These are phyloP conservation scores for Rhincodon typus DNA, from an alignment of 2,797 vertebrate species.

Conservation along the genomic window DNA sequence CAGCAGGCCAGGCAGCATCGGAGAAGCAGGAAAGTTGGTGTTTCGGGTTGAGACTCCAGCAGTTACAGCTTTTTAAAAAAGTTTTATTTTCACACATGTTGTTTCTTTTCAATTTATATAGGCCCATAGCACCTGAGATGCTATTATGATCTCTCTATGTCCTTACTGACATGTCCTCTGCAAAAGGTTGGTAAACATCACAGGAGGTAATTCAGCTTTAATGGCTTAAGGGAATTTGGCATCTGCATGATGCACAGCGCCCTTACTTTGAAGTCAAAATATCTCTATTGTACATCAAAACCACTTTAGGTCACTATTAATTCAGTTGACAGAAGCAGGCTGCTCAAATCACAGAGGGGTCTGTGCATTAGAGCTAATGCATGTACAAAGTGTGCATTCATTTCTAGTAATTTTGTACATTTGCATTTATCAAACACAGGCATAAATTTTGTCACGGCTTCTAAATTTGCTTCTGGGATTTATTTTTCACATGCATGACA, in stretches of 20 bases:
- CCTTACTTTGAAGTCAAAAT: not conserved
- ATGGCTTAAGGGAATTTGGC: not conserved
- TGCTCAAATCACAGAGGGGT: not conserved
- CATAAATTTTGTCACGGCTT: not conserved
- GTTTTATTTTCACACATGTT: not conserved
- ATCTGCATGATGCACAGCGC: not conserved
- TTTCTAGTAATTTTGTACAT: conserved; percentile 24
- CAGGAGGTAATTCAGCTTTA: not conserved
- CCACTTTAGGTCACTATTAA: not conserved
- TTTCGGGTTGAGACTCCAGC: too few species aligned
- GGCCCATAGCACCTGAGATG: not conserved
- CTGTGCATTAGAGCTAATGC: conserved; percentile 7
- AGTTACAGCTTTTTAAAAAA: too few species aligned
- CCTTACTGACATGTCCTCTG: not conserved
- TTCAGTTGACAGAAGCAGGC: not conserved
- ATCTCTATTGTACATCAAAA: conserved; percentile 4
- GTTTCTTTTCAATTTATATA: not conserved
- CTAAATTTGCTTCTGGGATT: conserved; percentile 21
- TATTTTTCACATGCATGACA: conserved; percentile 4
- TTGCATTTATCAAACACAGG: not conserved
- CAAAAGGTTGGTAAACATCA: not conserved
- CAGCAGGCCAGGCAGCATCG: too few species aligned
- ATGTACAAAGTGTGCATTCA: conserved; percentile 2
- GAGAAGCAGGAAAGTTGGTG: too few species aligned
- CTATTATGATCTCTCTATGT: not conserved